Percentiles rank a stretch among this genome's conserved stretches.
Evolutionary conservation across 2,797 vertebrate species (phyloP).

Genomic region (Crocidura indochinensis): DNA sequence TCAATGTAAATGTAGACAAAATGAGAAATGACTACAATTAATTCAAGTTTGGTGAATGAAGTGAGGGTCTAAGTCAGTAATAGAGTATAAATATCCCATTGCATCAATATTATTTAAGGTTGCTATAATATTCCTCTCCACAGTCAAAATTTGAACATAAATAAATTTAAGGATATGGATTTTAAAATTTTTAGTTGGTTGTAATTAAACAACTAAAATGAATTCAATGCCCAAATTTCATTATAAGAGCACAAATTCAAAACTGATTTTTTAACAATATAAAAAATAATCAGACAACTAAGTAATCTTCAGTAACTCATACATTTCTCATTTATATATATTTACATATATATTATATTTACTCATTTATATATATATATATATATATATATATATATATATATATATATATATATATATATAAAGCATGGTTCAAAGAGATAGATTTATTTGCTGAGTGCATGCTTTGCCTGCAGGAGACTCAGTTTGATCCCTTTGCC

Average conservation of each 20-base stretch:
- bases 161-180: constrained; percentile 8
- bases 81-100: neutral
- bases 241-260: neutral
- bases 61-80: neutral
- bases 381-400: too few relatives aligned
- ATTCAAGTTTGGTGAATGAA: neutral
- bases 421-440: neutral
- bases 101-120: neutral
- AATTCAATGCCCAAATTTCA: neutral
- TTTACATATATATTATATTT: too few relatives aligned
- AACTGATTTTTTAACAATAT: neutral
- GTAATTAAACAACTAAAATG: neutral
- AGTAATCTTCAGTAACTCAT: neutral
- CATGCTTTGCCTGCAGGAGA: too few relatives aligned
- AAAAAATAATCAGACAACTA: constrained; percentile 35
- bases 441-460: too few relatives aligned
- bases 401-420: neutral
- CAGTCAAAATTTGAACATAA: constrained; percentile 56
- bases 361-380: too few relatives aligned
- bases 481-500: too few relatives aligned
- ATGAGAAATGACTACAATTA: constrained; percentile 18
- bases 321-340: neutral
- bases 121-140: neutral
- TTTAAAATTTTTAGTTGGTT: constrained; percentile 27
- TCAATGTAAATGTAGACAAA: constrained; percentile 39